Evolutionary conservation across 2,113 vertebrate species (phyloP), one percentile per base, ranked within the genome.

Genomic region (Hiodon alosoides): DNA sequence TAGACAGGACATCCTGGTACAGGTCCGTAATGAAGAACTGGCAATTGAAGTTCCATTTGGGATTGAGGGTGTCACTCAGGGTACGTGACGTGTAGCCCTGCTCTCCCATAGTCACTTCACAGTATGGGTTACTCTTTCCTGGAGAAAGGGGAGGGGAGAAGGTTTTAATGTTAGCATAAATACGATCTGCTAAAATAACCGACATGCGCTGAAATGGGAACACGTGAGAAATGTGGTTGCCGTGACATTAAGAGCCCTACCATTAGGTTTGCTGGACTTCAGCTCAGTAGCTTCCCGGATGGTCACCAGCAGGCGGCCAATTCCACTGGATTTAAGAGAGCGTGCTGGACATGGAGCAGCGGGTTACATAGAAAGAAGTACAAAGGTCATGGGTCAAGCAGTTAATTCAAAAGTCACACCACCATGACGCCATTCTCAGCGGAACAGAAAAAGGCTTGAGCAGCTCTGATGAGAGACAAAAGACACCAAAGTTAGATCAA

Each of bases 11-110:
- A 50, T 99, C 96, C 82, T 98, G 96, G 81, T 98, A 92, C 1
- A 99, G 83, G 59, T 99, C 96, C 85, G 90, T 94, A 78, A 99
- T 92, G 83, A 98, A 93, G 86, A 99, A 99, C 89, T 98, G 96
- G 85, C 97, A 99, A 85, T 95, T 98, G 80, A 97, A 98, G 78
- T 94, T 98, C 97, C 97, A 99, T 81, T 97, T 99, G 68, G 97
- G 96, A 82, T 93, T 96, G 62, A 95, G 79, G 0, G 96, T 97
- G 82, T 98, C 97, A 31, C 90, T 94, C 67, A 98, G 82, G 0
- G 94, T 94, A 60, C 97, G 91, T 2, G 96, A 97, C 0, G 94
- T 96, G 82, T 93, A 99, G 82, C 93, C 90, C 89, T 99, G 97
- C 0, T 93, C 90, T 80, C 96, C 96, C 96, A 99, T 93, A 79